Percentiles rank a stretch among this genome's conserved stretches.
These are phyloP conservation scores for Apotomis turbidana DNA, from an alignment of 2,888 invertebrate genomes.

Conservation along the genomic window DNA sequence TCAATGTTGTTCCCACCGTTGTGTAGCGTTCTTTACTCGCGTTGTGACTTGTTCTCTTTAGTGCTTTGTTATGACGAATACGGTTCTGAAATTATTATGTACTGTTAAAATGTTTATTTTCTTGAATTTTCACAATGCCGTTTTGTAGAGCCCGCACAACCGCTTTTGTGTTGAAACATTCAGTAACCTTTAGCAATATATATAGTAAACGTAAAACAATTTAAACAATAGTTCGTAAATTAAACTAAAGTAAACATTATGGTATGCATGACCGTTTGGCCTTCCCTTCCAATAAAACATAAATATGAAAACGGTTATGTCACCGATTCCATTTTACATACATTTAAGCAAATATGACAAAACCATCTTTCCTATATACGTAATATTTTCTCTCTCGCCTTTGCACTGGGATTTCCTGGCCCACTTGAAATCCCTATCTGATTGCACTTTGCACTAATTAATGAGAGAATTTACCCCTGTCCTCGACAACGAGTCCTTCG, in stretches of 20 bases:
- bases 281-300: not conserved
- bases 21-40: constrained; percentile 29
- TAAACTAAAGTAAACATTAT: not conserved
- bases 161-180: not conserved
- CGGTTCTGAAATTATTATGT: not conserved
- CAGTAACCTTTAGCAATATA: not conserved
- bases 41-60: constrained; percentile 8
- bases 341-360: no score
- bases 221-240: not conserved
- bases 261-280: not conserved
- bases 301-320: not conserved
- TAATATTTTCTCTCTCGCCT: no score
- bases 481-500: no score
- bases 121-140: not conserved
- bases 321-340: not conserved
- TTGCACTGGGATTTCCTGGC: no score
- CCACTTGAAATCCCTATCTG: no score
- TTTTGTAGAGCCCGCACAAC: not conserved
- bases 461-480: no score
- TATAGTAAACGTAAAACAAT: not conserved
- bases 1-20: constrained; percentile 42
- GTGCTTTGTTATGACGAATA: constrained; percentile 17
- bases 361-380: no score
- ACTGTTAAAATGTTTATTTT: not conserved
- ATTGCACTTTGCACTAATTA: no score